Evolutionary conservation across 1,140 invertebrate species (phyloP), one percentile per base, ranked within the genome.

Genomic region (Melanaphis sacchari): DNA sequence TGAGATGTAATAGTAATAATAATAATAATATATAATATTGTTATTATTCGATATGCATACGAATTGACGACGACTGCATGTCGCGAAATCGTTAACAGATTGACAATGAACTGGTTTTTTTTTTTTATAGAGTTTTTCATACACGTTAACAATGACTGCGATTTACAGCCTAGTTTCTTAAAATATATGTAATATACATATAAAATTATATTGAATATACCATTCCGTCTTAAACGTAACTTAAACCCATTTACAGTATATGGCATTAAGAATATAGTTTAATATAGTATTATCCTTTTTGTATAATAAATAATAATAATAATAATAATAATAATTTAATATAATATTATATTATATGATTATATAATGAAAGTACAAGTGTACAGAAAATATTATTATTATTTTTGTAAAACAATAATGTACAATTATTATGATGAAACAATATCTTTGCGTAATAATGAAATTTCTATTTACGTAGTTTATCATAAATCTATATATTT

Each of bases 31-130:
- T 76, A 76, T n/a, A n/a, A 76, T 76, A 76, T 76, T 76, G 59
- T 76, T 76, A 76, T 76, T 76, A 76, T 76, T 76, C 31, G 59
- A 76, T 76, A 76, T 76, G 59, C 59, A 76, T 76, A 76, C 59
- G n/a, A n/a, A 76, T 5, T 15, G 59, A 76, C 59, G 24, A 76
- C 59, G 11, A 66, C 31, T 76, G n/a, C 59, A 49, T 49, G n/a
- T 76, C 59, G 31, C 59, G 59, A 76, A 76, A 76, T 76, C 59
- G 59, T 76, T n/a, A 76, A 76, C 59, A n/a, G 31, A 76, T 76
- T 76, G 59, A 76, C 59, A 76, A 76, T 76, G 59, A 76, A 76
- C 59, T 76, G 59, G 59, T 76, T 76, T 76, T n/a, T n/a, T 66
- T 76, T 76, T 76, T 76, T n/a, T 66, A 66, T 76, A 76, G 59